These are phyloP conservation scores for Macrochelys suwanniensis DNA, from an alignment of 2,797 vertebrate species.

Conservation along the genomic window DNA sequence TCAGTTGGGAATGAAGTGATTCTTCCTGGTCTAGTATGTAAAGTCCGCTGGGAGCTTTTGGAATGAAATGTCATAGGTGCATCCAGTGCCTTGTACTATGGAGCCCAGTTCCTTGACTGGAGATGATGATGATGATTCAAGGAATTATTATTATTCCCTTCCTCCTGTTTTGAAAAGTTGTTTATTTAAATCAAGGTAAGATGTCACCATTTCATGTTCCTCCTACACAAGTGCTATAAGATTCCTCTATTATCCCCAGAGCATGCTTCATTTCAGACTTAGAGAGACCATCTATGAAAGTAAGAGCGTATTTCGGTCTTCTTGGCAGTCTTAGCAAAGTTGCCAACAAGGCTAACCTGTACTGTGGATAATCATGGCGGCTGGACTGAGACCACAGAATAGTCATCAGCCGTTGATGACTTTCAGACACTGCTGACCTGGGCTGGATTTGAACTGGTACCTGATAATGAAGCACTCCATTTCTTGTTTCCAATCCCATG, in stretches of 20 bases:
- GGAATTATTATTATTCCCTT: not conserved
- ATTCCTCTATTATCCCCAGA: no score
- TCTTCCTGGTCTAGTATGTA: not conserved
- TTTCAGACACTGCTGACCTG: not conserved
- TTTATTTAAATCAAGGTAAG: not conserved
- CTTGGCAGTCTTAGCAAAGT: not conserved
- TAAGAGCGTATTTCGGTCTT: not conserved
- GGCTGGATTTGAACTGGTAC: not conserved
- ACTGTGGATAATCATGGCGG: not conserved
- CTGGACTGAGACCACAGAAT: not conserved
- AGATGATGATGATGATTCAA: not conserved
- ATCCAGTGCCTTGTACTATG: not conserved
- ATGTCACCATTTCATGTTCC: not conserved
- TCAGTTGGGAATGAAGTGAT: not conserved
- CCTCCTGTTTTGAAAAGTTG: not conserved
- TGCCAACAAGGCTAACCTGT: not conserved
- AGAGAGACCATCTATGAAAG: not conserved
- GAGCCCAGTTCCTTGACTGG: not conserved
- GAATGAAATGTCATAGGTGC: not conserved
- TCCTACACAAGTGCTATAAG: not conserved
- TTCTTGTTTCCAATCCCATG: not conserved
- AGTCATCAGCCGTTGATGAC: not conserved
- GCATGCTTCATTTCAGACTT: not conserved
- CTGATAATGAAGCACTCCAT: not conserved
- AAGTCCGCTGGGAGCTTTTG: not conserved